These are phyloP conservation scores for Druon quercuslanigerum DNA, from an alignment of 1,140 invertebrate genomes.

Conservation along the genomic window DNA sequence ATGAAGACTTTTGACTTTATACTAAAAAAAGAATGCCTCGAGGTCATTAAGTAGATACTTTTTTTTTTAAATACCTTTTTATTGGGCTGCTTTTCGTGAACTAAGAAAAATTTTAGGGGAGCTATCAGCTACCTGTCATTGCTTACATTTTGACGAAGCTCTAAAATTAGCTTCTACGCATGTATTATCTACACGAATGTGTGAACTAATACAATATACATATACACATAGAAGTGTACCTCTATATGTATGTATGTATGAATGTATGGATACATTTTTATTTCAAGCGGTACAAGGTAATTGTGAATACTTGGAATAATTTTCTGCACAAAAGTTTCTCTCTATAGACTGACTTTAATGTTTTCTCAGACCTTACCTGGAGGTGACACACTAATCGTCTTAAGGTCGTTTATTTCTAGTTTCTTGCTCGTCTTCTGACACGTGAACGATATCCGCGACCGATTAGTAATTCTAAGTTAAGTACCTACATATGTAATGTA, in stretches of 20 bases:
- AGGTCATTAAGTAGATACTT: too few relatives aligned
- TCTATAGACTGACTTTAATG: neutral
- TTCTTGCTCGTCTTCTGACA: conserved; percentile 48
- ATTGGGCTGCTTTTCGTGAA: neutral
- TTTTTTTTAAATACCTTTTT: conserved; percentile 2
- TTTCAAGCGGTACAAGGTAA: conserved; percentile 62
- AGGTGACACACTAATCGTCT: neutral
- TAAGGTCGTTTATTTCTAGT: conserved; percentile 41
- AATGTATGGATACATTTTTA: conserved; percentile 44
- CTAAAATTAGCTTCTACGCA: conserved; percentile 54
- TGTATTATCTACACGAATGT: conserved; percentile 59
- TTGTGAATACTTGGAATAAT: conserved; percentile 48
- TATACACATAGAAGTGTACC: conserved; percentile 37
- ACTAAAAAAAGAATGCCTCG: too few relatives aligned
- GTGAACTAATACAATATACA: conserved; percentile 51
- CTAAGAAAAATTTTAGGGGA: neutral
- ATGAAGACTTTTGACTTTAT: too few relatives aligned
- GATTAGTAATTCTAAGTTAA: conserved; percentile 57
- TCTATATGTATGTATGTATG: conserved; percentile 39
- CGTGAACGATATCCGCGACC: conserved; percentile 43
- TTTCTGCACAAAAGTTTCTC: neutral
- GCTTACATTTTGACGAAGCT: conserved; percentile 54
- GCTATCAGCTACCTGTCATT: neutral
- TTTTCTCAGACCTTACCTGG: neutral
- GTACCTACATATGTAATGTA: conserved; percentile 52